These are phyloP conservation scores for Potamilus streckersoni DNA, from an alignment of 1,140 invertebrate species.

Conservation along the genomic window DNA sequence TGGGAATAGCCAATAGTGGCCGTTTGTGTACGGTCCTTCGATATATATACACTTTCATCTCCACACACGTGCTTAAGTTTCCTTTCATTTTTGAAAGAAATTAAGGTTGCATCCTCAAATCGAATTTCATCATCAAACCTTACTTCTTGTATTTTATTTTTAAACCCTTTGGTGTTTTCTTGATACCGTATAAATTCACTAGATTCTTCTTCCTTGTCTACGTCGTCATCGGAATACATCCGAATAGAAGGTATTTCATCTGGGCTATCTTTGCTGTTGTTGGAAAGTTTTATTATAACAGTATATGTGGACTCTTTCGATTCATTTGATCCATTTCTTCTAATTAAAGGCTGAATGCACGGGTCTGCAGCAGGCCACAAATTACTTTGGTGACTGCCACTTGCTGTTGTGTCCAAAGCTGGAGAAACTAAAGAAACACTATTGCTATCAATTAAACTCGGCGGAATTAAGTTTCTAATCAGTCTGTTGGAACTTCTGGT, in stretches of 20 bases:
- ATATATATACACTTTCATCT: conserved; percentile 15
- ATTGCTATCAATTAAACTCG: conserved; percentile 41
- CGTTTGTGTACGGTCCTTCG: conserved; percentile 1
- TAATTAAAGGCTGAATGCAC: neutral
- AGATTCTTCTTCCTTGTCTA: conserved; percentile 9
- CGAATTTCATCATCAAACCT: conserved; percentile 2
- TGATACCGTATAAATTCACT: neutral
- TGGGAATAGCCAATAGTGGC: conserved; percentile 3
- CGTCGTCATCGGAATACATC: conserved; percentile 8
- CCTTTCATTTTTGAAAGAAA: neutral
- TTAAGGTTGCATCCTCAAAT: conserved; percentile 9
- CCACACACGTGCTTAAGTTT: conserved; percentile 15
- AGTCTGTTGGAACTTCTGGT: neutral
- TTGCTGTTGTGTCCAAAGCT: conserved; percentile 36
- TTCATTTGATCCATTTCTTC: conserved; percentile 20
- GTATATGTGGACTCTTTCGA: conserved; percentile 80
- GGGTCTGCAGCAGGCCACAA: conserved; percentile 12
- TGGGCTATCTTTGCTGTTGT: conserved; percentile 53
- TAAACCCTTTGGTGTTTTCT: neutral
- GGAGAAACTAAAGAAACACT: conserved; percentile 21
- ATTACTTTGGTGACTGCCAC: conserved; percentile 40
- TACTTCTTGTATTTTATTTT: no score
- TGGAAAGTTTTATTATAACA: conserved; percentile 87
- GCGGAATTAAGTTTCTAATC: conserved; percentile 36
- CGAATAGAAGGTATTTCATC: neutral